Evolutionary conservation across 2,888 invertebrate genomes (phyloP).

Genomic region (Atethmia centrago): DNA sequence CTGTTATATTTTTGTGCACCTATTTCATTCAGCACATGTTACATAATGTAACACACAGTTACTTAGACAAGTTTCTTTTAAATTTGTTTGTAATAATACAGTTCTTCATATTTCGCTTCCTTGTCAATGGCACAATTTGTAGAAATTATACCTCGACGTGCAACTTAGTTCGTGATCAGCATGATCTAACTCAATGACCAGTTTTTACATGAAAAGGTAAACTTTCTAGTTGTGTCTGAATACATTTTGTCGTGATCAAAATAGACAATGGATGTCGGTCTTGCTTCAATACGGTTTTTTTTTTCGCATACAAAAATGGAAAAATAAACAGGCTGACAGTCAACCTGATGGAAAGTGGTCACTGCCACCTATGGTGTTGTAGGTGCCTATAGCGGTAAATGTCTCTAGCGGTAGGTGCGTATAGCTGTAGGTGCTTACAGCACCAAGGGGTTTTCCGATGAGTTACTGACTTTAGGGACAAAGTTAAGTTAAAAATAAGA

Average conservation of each 20-base stretch:
- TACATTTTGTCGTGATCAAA: conserved; percentile 9
- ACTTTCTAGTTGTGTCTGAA: conserved; percentile 1
- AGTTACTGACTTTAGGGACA: not conserved
- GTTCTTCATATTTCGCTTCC: too few species aligned
- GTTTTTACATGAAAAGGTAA: not conserved
- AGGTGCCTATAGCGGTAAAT: not conserved
- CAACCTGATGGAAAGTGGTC: not conserved
- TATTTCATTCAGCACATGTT: too few species aligned
- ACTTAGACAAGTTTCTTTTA: too few species aligned
- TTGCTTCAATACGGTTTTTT: too few species aligned
- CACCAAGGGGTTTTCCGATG: not conserved
- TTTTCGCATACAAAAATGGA: too few species aligned
- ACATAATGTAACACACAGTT: too few species aligned
- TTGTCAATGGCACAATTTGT: not conserved
- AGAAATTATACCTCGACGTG: not conserved
- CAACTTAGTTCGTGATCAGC: not conserved
- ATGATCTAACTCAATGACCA: too few species aligned
- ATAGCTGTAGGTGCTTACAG: not conserved
- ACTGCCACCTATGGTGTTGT: not conserved
- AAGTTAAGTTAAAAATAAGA: not conserved
- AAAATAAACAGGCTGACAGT: not conserved
- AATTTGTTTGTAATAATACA: too few species aligned
- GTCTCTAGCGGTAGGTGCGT: too few species aligned
- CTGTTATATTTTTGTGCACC: too few species aligned
- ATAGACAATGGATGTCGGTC: not conserved